Evolutionary conservation across 1,140 invertebrate species (phyloP).

Genomic region (Papilio aristodemus): DNA sequence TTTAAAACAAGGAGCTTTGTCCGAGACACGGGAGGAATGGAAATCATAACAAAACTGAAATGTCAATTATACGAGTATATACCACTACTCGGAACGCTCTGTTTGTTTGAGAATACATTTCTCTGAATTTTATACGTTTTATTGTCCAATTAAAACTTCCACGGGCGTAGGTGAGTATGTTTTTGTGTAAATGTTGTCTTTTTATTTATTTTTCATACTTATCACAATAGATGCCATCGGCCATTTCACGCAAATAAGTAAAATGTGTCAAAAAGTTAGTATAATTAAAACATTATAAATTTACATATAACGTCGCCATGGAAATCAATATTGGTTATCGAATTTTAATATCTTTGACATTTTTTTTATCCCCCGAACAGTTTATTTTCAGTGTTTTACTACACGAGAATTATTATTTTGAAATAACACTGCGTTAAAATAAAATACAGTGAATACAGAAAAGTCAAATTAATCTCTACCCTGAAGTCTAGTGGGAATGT

Average conservation of each 20-base stretch:
- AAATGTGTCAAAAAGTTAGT: no score
- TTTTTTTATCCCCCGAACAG: no score
- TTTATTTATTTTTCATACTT: no score
- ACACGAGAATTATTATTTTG: background rate
- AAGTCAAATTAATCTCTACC: constrained; percentile 1
- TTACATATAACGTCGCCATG: no score
- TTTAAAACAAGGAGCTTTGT: background rate
- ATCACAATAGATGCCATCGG: no score
- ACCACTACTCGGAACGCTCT: background rate
- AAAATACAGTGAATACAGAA: background rate
- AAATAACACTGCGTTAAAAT: background rate
- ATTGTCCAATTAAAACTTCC: constrained; percentile 5
- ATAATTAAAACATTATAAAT: no score
- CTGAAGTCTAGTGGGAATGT: background rate
- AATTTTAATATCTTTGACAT: no score
- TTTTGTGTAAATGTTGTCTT: no score
- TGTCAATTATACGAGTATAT: constrained; percentile 1
- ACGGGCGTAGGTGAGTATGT: no score
- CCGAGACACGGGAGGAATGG: background rate
- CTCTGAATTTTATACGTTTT: constrained; percentile 2
- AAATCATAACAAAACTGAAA: constrained; percentile 19
- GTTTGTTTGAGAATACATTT: background rate
- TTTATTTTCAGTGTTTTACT: no score
- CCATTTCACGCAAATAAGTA: no score
- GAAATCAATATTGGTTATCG: no score